Conservation (phyloP, 2,113 vertebrate genomes). For the Alethe castanea region DNA sequence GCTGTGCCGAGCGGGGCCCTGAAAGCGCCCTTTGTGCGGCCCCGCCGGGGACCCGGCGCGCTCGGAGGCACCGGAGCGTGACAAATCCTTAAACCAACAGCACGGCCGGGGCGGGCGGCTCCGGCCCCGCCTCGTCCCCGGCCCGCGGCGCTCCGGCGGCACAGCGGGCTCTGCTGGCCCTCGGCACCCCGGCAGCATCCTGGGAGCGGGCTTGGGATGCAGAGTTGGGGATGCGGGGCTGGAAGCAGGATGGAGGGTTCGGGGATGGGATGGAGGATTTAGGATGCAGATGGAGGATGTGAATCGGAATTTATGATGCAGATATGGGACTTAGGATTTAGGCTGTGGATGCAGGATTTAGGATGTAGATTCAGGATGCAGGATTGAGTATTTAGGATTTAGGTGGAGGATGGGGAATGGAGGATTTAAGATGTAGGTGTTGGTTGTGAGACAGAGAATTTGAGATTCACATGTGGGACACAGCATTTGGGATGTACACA, state of each 20-base stretch:
- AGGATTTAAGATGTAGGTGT: background rate
- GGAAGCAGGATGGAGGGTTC: background rate
- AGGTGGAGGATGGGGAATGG: background rate
- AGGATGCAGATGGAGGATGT: background rate
- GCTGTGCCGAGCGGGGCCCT: background rate
- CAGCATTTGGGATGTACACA: background rate
- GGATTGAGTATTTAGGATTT: too few species aligned
- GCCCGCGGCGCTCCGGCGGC: background rate
- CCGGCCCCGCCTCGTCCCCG: background rate
- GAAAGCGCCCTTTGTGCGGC: constrained; percentile 6
- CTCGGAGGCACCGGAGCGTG: background rate
- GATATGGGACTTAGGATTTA: too few species aligned
- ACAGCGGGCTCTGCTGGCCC: accelerated
- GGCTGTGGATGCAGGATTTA: too few species aligned
- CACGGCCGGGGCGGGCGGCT: background rate
- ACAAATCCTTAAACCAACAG: constrained; percentile 35
- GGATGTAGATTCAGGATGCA: too few species aligned
- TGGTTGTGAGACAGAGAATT: too few species aligned
- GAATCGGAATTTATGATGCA: too few species aligned
- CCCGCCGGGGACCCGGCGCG: background rate
- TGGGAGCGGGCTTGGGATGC: accelerated
- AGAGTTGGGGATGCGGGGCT: accelerated
- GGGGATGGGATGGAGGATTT: background rate
- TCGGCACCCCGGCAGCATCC: accelerated
- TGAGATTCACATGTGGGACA: too few species aligned